Conservation (phyloP, 2,113 vertebrate species). For the Ictalurus furcatus region DNA sequence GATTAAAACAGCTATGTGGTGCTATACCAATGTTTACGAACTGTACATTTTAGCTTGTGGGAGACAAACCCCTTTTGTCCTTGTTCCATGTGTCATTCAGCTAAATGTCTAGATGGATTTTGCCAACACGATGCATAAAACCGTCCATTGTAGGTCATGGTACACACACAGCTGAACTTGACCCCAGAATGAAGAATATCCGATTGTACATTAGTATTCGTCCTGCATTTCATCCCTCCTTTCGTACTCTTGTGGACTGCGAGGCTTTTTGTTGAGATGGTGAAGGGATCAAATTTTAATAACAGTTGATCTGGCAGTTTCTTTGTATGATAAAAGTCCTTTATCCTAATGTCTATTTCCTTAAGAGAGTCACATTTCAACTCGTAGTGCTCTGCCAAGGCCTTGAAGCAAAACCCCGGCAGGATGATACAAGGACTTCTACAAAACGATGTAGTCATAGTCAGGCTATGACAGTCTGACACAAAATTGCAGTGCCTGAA, state of each 20-base stretch:
- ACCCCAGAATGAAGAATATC: slow-evolving; percentile 33
- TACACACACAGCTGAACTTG: slow-evolving; percentile 9
- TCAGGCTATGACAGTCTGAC: not conserved
- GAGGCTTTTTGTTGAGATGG: slow-evolving; percentile 51
- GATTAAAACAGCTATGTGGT: not conserved
- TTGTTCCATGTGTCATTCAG: not conserved
- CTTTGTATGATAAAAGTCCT: not conserved
- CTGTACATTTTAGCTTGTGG: not conserved
- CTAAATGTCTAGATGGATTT: not conserved
- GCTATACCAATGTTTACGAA: not conserved
- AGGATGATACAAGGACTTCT: slow-evolving; percentile 1
- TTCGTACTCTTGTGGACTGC: slow-evolving; percentile 51
- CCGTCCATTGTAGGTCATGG: not conserved
- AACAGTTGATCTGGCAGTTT: slow-evolving; percentile 58
- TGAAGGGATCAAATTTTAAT: slow-evolving; percentile 63
- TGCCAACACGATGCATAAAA: not conserved
- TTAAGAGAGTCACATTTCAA: not conserved
- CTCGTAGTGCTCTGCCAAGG: not conserved
- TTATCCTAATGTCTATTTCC: not conserved
- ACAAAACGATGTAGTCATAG: not conserved
- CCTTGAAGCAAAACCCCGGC: not conserved
- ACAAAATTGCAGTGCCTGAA: not conserved
- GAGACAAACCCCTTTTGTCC: not conserved
- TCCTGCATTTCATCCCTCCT: slow-evolving; percentile 35
- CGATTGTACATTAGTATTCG: slow-evolving; percentile 41